Base-by-base conservation (phyloP, 2,113 vertebrate species). In the Rhipidura dahli region DNA sequence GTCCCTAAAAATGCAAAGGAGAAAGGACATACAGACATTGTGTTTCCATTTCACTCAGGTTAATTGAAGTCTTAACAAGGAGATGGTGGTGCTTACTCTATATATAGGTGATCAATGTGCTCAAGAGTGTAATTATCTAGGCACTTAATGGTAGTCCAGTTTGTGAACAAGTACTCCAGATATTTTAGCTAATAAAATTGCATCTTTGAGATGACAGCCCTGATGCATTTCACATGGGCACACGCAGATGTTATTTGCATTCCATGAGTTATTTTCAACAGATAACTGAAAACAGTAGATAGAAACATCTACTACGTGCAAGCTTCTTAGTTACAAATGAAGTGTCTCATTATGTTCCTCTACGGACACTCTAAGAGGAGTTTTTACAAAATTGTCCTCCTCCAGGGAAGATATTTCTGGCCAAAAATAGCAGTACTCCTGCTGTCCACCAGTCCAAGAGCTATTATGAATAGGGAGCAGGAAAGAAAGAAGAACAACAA, bases 161-260 rank as follows among this genome's bases (percentile, higher is more conserved):
- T 87, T 59, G 20, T 44, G 45, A 92, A 33, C 23, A 77, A 93
- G 33, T 53, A 66, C 54, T 90, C 28, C 44, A 77, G 20, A 21
- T 73, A 88, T 69, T 65, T 88, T 31, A 86, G 37, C 33, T 93
- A 80, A 92, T 61, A 94, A 90, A 83, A 35, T 53, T 50, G 17
- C 39, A 54, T 53, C 44, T 69, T 60, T 76, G 70, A 64, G 59
- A 42, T 33, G 15, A 63, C 49, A 92, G 9, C 5, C 30, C 23
- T 77, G 30, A 65, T 72, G 21, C 30, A 65, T 76, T 86, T 90
- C 61, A 66, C 0, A 0, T 65, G 61, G 47, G 22, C 13, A 60
- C 0, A 0, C 0, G 1, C 0, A 0, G 44, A 26, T 0, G 0
- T 15, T 80, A 27, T 76, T 89, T 94, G 53, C 31, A 21, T 10